Evolutionary conservation across 2,888 invertebrate genomes (phyloP).

Genomic region (Teleogryllus oceanicus): DNA sequence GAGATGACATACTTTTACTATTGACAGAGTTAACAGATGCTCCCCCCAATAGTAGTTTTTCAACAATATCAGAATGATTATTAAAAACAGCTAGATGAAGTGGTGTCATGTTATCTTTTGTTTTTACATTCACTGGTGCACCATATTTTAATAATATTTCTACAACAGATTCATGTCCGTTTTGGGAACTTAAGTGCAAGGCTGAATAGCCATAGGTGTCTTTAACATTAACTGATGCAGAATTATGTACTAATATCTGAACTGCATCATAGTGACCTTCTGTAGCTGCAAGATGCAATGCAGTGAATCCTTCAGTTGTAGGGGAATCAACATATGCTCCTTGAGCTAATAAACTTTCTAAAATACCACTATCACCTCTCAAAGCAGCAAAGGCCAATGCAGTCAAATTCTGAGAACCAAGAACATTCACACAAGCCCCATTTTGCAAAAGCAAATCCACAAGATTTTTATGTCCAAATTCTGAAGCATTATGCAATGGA

Average conservation of each 20-base stretch:
- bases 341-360: constrained; percentile 12
- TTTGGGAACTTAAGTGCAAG: background rate
- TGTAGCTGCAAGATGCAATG: constrained; percentile 33
- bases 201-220: background rate
- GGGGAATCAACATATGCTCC: constrained; percentile 23
- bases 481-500: constrained; percentile 33
- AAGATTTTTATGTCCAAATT: background rate
- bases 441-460: background rate
- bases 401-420: constrained; percentile 24
- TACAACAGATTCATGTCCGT: background rate
- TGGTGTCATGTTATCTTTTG: constrained; percentile 11
- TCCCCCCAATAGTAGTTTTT: background rate
- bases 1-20: background rate
- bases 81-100: background rate
- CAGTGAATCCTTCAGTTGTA: constrained; percentile 25
- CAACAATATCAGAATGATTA: background rate
- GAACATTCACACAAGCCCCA: background rate
- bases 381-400: constrained; percentile 32
- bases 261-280: constrained; percentile 24
- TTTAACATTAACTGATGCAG: constrained; percentile 27
- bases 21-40: background rate
- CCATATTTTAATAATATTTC: background rate
- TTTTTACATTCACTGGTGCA: background rate
- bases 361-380: constrained; percentile 20
- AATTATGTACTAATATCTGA: constrained; percentile 23